phyloP scores from a whole-genome alignment of 2,113 vertebrate genomes.

The Prinia subflava region DNA sequence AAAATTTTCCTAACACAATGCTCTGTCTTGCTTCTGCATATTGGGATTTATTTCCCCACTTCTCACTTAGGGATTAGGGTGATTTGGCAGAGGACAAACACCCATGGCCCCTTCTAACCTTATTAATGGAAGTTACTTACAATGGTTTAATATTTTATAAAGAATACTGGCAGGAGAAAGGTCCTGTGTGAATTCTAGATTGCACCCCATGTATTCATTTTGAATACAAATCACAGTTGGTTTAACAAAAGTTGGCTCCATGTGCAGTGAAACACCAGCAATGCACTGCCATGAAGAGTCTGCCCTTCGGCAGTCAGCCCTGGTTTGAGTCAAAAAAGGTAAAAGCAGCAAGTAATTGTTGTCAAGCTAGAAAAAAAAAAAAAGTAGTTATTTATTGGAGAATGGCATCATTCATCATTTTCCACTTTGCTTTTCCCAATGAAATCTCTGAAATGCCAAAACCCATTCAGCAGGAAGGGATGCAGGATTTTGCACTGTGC shows the following conservation, averaged over 20 bases:
- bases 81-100: background rate
- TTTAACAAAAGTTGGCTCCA: background rate
- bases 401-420: background rate
- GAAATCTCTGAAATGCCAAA: background rate
- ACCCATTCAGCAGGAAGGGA: accelerated
- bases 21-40: background rate
- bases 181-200: background rate
- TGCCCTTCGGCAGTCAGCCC: background rate
- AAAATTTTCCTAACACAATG: background rate
- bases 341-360: background rate
- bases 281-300: background rate
- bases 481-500: background rate
- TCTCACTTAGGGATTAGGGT: background rate
- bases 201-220: background rate
- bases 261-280: background rate
- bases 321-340: background rate
- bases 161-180: background rate
- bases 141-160: background rate
- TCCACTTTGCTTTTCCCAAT: background rate
- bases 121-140: background rate
- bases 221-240: background rate
- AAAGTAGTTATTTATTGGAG: background rate
- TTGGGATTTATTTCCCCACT: background rate
- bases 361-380: background rate
- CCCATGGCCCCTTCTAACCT: background rate